Base-by-base conservation (phyloP, 2,797 vertebrate genomes). In the Oreonectes daqikongensis region DNA sequence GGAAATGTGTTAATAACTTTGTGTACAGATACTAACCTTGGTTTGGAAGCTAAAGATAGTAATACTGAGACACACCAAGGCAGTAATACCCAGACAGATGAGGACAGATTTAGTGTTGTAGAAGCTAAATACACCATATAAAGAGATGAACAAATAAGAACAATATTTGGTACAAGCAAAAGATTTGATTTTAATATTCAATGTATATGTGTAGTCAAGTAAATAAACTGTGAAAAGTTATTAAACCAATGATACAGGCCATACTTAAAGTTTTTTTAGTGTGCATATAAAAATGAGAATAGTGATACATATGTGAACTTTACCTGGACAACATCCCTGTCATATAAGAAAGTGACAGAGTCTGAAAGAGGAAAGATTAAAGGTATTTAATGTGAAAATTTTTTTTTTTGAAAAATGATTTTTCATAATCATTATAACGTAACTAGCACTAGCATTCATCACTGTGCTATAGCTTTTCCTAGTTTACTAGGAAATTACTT, bases 321-420 rank as follows among this genome's bases (percentile, higher is more conserved):
- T 94, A 98, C 97, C 96, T 96, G 91, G 96, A 95, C 75, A 98
- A 78, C 95, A 96, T 98, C 35, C 94, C 96, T 15, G 95, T 98
- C 91, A 97, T 94, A 87, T 97, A 98, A 76, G 95, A 94, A 88
- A 98, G 94, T 55, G 97, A 96, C 55, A 98, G 90, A 0, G 96
- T 98, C 97, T 98, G 90, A n/a, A 92, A 90, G 64, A 79, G 65
- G 9, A 85, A 6, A 86, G 3, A 80, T 28, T 38, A 69, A 9
- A 69, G 14, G 4, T 55, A 44, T 50, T 26, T 67, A 74, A 14
- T 32, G 38, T 32, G 46, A 9, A 6, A 24, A 26, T n/a, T 15
- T 1, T 57, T 55, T 53, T 7, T 61, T 46, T 72, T 24, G 30
- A 30, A 44, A 17, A 46, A 46, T 5, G 4, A 15, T 46, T 18